Conservation (phyloP, 2,888 invertebrate species). For the Heteromyza rotundicornis region DNA sequence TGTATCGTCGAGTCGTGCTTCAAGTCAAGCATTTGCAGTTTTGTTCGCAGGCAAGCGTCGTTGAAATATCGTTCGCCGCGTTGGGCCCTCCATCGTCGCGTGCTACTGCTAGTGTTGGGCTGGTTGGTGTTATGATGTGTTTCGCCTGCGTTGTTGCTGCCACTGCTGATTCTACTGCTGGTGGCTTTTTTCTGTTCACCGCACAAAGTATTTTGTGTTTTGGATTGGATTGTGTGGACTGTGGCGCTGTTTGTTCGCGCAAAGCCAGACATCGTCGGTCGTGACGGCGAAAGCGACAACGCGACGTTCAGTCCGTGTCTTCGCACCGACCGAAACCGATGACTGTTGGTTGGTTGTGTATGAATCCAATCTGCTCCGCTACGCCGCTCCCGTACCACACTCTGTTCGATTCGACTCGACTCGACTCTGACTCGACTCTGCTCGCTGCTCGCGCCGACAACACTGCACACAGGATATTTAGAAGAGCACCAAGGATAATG, state of each 20-base stretch:
- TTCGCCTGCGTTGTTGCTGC: conserved; percentile 9
- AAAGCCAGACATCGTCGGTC: conserved; percentile 52
- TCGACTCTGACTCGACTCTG: conserved; percentile 12
- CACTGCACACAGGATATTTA: conserved; percentile 24
- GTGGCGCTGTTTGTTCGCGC: conserved; percentile 39
- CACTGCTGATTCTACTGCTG: conserved; percentile 13
- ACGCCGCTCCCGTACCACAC: background rate
- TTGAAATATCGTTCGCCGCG: too few species aligned
- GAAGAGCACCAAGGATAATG: conserved; percentile 32
- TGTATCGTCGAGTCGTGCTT: background rate
- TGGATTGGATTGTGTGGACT: conserved; percentile 24
- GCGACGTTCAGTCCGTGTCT: conserved; percentile 32
- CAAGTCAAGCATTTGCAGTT: conserved; percentile 10
- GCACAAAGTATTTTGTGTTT: conserved; percentile 25
- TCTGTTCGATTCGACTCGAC: conserved; percentile 5
- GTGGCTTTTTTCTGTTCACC: conserved; percentile 20
- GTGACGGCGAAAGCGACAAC: conserved; percentile 40
- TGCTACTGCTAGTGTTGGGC: background rate
- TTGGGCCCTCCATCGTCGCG: too few species aligned
- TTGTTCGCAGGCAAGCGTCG: background rate
- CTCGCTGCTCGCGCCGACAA: background rate
- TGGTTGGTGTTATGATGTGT: conserved; percentile 22
- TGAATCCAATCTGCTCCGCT: background rate
- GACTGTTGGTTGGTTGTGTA: conserved; percentile 43
- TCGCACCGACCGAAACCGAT: conserved; percentile 1